Percentiles rank a stretch among this genome's conserved stretches.
Conservation (phyloP, 1,140 invertebrate genomes). For the Leucophenga varia region DNA sequence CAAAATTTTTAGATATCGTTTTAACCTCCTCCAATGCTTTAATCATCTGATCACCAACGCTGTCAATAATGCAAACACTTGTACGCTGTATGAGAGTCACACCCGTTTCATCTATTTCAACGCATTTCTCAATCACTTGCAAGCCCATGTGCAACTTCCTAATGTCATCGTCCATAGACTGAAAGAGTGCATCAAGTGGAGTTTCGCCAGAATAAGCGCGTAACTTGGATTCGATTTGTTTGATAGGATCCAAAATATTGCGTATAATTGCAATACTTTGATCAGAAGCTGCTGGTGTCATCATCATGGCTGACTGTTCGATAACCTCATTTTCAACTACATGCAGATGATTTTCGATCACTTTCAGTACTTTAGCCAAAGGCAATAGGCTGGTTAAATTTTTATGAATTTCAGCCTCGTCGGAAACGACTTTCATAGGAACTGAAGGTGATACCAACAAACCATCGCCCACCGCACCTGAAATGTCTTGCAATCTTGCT, state of each 20-base stretch:
- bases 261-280: conserved; percentile 66
- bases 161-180: conserved; percentile 62
- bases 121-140: conserved; percentile 67
- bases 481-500: conserved; percentile 56
- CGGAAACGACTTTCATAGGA: conserved; percentile 31
- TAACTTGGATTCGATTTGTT: conserved; percentile 64
- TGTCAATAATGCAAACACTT: conserved; percentile 64
- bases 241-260: conserved; percentile 64
- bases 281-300: conserved; percentile 63
- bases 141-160: conserved; percentile 65
- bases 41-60: conserved; percentile 60
- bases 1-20: conserved; percentile 45
- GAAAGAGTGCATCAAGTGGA: conserved; percentile 59
- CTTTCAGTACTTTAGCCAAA: conserved; percentile 39
- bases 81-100: conserved; percentile 67
- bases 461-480: conserved; percentile 60
- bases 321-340: conserved; percentile 64
- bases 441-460: conserved; percentile 33
- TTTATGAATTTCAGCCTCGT: conserved; percentile 39
- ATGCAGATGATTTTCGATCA: conserved; percentile 57
- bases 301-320: conserved; percentile 64
- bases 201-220: conserved; percentile 57
- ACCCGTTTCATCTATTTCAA: conserved; percentile 65
- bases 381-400: conserved; percentile 43
- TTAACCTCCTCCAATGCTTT: conserved; percentile 58